These are phyloP conservation scores for Geococcyx californianus DNA, from an alignment of 2,113 vertebrate species.

Conservation along the genomic window DNA sequence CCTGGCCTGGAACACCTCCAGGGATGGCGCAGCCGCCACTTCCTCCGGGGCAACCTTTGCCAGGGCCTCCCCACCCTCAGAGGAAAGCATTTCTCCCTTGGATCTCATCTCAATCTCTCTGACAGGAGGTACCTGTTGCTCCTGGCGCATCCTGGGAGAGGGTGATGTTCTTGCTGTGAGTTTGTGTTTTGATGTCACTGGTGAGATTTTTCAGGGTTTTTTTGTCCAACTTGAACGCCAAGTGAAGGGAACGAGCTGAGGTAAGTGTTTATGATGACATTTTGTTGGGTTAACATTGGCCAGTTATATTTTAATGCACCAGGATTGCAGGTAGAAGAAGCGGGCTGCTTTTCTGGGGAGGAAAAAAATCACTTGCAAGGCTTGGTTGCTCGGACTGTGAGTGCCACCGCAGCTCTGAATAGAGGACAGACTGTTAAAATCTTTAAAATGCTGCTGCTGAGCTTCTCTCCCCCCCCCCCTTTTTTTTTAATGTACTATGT, in stretches of 20 bases:
- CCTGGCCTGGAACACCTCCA: no score
- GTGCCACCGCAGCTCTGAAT: background rate
- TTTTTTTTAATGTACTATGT: background rate
- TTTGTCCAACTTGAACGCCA: fast-evolving
- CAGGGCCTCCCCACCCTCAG: no score
- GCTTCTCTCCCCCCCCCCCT: background rate
- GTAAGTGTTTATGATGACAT: background rate
- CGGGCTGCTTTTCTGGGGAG: background rate
- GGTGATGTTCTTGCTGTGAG: background rate
- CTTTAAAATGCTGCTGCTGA: background rate
- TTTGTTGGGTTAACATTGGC: background rate
- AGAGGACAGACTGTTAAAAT: background rate
- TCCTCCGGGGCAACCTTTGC: no score
- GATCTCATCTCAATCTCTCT: no score
- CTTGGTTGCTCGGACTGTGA: background rate
- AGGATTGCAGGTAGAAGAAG: background rate
- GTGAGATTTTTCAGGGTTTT: background rate
- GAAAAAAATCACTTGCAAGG: background rate
- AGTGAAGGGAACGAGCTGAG: background rate
- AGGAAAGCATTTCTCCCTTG: no score
- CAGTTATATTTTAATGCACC: background rate
- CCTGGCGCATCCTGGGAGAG: fast-evolving
- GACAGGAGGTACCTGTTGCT: fast-evolving
- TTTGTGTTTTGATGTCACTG: background rate
- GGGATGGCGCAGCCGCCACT: no score